Evolutionary conservation across 92 coral and sea anemone species (phyloP).

Genomic region (Palythoa heliodiscus): DNA sequence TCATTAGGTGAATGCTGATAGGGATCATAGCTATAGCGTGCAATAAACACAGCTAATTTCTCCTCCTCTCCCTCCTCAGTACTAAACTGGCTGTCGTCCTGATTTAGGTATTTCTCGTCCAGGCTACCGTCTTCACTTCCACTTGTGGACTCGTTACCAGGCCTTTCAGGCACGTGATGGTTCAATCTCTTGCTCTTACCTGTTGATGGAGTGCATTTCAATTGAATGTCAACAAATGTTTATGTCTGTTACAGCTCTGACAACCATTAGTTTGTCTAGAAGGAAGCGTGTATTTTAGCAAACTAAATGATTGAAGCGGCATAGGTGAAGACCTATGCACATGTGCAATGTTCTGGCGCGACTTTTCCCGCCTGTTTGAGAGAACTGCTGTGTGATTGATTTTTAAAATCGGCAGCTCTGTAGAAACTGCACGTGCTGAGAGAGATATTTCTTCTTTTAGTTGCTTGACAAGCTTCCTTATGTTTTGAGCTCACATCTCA

Average conservation of each 20-base stretch:
- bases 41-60: conserved; percentile 87
- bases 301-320: too few relatives aligned
- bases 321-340: too few relatives aligned
- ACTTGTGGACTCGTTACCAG: conserved; percentile 24
- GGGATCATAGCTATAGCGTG: conserved; percentile 96
- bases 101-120: conserved; percentile 55
- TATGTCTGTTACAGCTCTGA: too few relatives aligned
- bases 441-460: too few relatives aligned
- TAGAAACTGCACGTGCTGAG: not conserved
- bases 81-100: conserved; percentile 22
- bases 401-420: not conserved
- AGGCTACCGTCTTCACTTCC: conserved; percentile 35
- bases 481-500: too few relatives aligned
- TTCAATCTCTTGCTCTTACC: conserved; percentile 16
- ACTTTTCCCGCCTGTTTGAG: too few relatives aligned
- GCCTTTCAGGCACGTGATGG: conserved; percentile 10
- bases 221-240: not conserved
- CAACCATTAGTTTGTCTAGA: too few relatives aligned
- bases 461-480: too few relatives aligned
- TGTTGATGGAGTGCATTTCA: not conserved
- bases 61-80: conserved; percentile 58
- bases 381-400: too few relatives aligned
- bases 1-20: conserved; percentile 93
- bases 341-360: too few relatives aligned
- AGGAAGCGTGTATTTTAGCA: too few relatives aligned